Base-by-base conservation (phyloP, 2,113 vertebrate species). In the Campylomormyrus numenius region DNA sequence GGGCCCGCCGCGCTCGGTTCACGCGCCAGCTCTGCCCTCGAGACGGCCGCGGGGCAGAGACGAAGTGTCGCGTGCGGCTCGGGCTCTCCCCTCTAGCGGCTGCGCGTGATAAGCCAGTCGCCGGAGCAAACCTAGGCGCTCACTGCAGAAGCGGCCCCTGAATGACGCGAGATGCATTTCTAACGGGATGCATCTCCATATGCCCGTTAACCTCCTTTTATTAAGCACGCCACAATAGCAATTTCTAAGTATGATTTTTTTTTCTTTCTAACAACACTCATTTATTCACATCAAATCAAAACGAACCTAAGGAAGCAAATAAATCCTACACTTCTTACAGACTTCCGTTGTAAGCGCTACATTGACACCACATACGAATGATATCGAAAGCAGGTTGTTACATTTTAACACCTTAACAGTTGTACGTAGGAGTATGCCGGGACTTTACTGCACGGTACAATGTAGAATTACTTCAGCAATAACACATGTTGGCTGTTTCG, bases 31-130 rank as follows among this genome's bases (percentile, higher is more conserved):
- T 2, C 2, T 77, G 58, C 70, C 90, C 93, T 90, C 90, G 89
- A 92, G 93, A 91, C 93, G 93, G 93, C 94, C 93, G 93, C 92
- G 91, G 92, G 91, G 91, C 93, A 91, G 39, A 92, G 94, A 93
- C 92, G 4, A 9, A 5, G 35, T 31, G 62, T 70, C 62, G 62
- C 62, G 62, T 13, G 62, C 62, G 9, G 62, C 62, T 31, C 27
- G 62, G 62, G 62, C 62, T 70, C 62, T 66, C 62, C 62, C 8
- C 62, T 31, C 62, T 31, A 8, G 10, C n/a, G n/a, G 62, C 62
- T 13, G 62, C 10, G 62, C n/a, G 62, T 1, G 62, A 70, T 31
- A 11, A 42, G 74, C 74, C 31, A 19, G 74, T 35, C 35, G 62
- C 62, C 62, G 62, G 27, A 31, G 62, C 62, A 66, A 27, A 62